Evolutionary conservation across 2,888 invertebrate genomes (phyloP).

Genomic region (Oxytorus armatus): DNA sequence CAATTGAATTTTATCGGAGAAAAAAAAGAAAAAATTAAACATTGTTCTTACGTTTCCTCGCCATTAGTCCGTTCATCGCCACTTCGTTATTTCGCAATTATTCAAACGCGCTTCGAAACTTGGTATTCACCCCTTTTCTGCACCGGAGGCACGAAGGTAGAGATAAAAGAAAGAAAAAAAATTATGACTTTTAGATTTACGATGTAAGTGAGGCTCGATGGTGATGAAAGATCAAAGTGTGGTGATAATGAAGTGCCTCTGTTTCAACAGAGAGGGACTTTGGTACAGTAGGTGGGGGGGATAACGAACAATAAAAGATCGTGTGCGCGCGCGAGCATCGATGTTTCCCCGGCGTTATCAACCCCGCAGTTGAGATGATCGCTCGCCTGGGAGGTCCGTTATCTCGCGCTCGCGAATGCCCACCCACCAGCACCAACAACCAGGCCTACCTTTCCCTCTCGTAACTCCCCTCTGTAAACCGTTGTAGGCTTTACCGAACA

Average conservation of each 20-base stretch:
- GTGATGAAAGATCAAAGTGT: slow-evolving; percentile 33
- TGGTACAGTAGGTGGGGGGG: background rate
- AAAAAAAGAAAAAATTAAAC: too few species aligned
- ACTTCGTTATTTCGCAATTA: too few species aligned
- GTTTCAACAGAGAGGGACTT: background rate
- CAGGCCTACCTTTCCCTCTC: slow-evolving; percentile 69
- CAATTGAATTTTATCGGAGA: too few species aligned
- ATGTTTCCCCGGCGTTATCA: slow-evolving; percentile 78
- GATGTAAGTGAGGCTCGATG: background rate
- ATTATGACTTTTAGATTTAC: slow-evolving; percentile 39
- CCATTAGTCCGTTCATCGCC: too few species aligned
- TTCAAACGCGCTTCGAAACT: too few species aligned
- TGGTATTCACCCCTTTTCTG: too few species aligned
- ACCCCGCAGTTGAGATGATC: slow-evolving; percentile 79
- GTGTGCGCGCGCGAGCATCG: slow-evolving; percentile 74
- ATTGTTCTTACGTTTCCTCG: too few species aligned
- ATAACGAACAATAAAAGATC: slow-evolving; percentile 61
- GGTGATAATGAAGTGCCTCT: slow-evolving; percentile 25
- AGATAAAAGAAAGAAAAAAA: slow-evolving; percentile 17
- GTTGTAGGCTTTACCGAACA: slow-evolving; percentile 78
- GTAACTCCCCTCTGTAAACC: slow-evolving; percentile 2
- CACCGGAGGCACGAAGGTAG: too few species aligned
- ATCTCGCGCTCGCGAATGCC: slow-evolving; percentile 77
- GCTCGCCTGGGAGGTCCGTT: slow-evolving; percentile 83
- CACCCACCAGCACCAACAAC: slow-evolving; percentile 56